phyloP scores from a whole-genome alignment of 1,140 invertebrate genomes.

The Bathynomus jamesi region DNA sequence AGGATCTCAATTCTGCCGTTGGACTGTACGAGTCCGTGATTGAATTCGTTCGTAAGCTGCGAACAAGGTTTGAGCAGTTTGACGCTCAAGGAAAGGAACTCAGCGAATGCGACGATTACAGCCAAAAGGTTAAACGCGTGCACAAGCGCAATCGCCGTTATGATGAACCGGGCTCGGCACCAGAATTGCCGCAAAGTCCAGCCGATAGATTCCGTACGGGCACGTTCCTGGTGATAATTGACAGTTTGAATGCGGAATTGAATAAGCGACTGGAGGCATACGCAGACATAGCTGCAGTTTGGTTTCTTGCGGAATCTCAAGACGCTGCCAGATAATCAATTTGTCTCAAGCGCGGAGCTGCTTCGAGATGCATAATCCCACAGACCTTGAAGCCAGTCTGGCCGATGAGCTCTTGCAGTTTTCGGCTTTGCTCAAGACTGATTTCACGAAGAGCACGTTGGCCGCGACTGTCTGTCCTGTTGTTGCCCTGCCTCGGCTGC shows the following conservation, averaged over 20 bases:
- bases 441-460: too few species aligned
- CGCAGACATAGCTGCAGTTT: neutral
- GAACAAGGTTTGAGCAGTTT: neutral
- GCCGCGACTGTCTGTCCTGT: too few species aligned
- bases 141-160: neutral
- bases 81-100: neutral
- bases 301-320: neutral
- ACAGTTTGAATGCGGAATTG: neutral
- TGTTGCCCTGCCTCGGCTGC: too few species aligned
- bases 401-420: too few species aligned
- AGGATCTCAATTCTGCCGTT: neutral
- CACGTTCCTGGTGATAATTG: neutral
- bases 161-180: neutral
- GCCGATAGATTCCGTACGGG: neutral
- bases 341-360: too few species aligned
- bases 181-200: neutral
- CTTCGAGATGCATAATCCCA: neutral
- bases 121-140: neutral
- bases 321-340: neutral
- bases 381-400: too few species aligned
- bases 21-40: neutral
- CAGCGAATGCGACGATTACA: neutral
- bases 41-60: neutral
- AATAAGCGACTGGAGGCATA: neutral
- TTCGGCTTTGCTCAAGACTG: too few species aligned